Conservation (phyloP, 2,888 invertebrate genomes). For the Ectemnius lituratus region DNA sequence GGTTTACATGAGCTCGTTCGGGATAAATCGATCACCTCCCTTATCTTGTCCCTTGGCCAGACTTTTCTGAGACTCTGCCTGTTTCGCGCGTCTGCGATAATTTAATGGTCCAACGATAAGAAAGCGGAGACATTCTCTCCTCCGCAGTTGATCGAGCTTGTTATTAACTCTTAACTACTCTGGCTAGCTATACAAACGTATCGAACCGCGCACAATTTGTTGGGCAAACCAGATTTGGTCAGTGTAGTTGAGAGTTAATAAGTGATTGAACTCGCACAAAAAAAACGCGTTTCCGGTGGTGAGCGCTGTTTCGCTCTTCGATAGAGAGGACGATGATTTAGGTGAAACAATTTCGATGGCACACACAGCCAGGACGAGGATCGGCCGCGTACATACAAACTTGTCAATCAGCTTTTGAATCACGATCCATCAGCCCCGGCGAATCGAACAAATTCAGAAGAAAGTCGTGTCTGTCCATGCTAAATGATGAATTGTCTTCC, state of each 20-base stretch:
- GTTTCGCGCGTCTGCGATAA: constrained; percentile 21
- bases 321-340: constrained; percentile 16
- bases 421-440: constrained; percentile 54
- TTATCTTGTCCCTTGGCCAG: constrained; percentile 26
- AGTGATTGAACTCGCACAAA: constrained; percentile 20
- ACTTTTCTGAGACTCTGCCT: too few species aligned
- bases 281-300: not conserved
- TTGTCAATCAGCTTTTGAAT: constrained; percentile 48
- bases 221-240: too few species aligned
- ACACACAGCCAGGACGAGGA: not conserved
- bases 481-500: constrained; percentile 56
- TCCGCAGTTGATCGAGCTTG: not conserved
- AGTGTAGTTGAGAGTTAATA: not conserved
- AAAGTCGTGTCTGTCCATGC: constrained; percentile 55
- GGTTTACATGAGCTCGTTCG: not conserved
- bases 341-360: constrained; percentile 21
- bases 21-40: constrained; percentile 43
- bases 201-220: too few species aligned
- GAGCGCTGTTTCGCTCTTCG: constrained; percentile 8
- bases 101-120: constrained; percentile 36
- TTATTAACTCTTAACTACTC: not conserved
- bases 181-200: too few species aligned
- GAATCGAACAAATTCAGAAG: constrained; percentile 57
- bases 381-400: constrained; percentile 21
- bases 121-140: constrained; percentile 15